These are phyloP conservation scores for Lacanobia wlatinum DNA, from an alignment of 2,888 invertebrate species.

Conservation along the genomic window DNA sequence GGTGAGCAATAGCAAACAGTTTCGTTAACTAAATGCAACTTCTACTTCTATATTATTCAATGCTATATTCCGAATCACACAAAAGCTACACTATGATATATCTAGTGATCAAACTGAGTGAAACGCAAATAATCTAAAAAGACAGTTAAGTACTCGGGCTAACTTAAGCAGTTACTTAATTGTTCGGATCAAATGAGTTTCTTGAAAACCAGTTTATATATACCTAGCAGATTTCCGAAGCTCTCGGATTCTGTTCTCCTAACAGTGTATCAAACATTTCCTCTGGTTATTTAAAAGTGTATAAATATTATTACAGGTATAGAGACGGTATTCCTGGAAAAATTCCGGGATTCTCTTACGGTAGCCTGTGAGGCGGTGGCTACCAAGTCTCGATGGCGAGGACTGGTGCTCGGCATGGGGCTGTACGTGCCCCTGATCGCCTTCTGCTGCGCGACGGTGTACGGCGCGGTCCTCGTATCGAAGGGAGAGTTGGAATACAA, in stretches of 20 bases:
- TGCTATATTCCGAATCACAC: no score
- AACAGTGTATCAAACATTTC: neutral
- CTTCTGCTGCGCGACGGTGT: conserved; percentile 93
- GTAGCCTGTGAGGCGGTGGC: conserved; percentile 89
- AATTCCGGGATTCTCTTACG: conserved; percentile 88
- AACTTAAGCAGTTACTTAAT: no score
- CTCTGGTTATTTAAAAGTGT: neutral
- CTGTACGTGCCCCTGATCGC: conserved; percentile 93
- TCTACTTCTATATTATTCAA: neutral
- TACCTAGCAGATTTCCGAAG: neutral
- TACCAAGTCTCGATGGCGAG: conserved; percentile 92
- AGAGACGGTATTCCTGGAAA: conserved; percentile 90
- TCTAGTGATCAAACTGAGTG: no score
- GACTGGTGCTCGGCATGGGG: conserved; percentile 93
- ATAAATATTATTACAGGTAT: conserved; percentile 74
- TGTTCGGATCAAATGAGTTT: neutral
- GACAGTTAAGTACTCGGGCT: no score
- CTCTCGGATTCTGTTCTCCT: neutral
- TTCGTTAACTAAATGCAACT: neutral
- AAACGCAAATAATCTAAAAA: no score
- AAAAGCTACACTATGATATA: no score
- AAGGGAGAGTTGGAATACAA: conserved; percentile 92
- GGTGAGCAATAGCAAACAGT: conserved; percentile 77
- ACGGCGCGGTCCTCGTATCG: conserved; percentile 93
- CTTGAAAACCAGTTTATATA: no score